Evolutionary conservation across 2,113 vertebrate species (phyloP).

Genomic region (Micronisus gabar): DNA sequence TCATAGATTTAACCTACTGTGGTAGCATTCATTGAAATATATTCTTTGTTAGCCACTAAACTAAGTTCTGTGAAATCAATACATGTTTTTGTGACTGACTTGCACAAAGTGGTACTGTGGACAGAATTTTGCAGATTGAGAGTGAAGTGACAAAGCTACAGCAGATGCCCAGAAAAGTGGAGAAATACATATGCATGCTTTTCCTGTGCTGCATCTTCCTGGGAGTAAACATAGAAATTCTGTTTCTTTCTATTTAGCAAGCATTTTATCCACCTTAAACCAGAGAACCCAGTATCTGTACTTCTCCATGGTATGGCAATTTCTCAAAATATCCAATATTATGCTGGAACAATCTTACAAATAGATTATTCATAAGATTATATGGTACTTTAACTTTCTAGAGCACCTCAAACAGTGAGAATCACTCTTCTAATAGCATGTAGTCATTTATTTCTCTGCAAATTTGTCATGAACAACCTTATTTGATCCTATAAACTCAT

Average conservation of each 20-base stretch:
- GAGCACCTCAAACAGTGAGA: background rate
- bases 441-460: background rate
- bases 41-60: background rate
- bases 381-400: background rate
- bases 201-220: background rate
- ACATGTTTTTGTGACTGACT: background rate
- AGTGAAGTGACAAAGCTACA: background rate
- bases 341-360: background rate
- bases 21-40: background rate
- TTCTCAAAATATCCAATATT: background rate
- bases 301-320: background rate
- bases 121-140: background rate
- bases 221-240: background rate
- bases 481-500: background rate
- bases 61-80: background rate
- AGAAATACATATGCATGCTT: accelerated
- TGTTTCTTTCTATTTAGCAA: background rate
- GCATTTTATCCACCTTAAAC: background rate
- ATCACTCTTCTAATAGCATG: background rate
- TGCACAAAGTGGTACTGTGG: background rate
- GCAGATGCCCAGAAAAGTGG: background rate
- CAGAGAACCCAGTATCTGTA: background rate
- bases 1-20: background rate
- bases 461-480: background rate
- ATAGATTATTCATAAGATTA: background rate